phyloP scores from a whole-genome alignment of 2,797 vertebrate genomes.

The Hafferia zeledoni region DNA sequence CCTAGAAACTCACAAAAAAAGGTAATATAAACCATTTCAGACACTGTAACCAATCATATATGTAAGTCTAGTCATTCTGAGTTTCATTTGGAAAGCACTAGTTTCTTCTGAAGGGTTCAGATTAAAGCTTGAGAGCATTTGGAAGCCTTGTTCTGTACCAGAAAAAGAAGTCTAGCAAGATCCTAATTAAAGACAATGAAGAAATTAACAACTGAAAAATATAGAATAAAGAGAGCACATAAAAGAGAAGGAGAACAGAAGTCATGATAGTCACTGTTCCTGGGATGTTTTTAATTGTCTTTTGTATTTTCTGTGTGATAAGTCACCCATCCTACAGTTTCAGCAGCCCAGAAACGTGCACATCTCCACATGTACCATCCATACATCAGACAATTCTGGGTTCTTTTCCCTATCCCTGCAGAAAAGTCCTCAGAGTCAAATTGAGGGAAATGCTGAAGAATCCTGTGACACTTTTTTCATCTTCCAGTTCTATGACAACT shows the following conservation, averaged over 20 bases:
- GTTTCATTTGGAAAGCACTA: neutral
- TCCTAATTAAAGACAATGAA: neutral
- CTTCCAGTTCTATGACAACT: neutral
- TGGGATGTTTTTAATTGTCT: neutral
- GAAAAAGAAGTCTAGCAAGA: neutral
- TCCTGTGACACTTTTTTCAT: neutral
- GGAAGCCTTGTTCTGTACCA: neutral
- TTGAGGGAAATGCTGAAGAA: neutral
- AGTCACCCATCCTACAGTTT: neutral
- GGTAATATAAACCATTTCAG: neutral
- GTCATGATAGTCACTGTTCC: neutral
- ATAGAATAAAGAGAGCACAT: neutral
- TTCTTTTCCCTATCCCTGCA: neutral
- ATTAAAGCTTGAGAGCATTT: neutral
- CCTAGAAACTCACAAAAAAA: neutral
- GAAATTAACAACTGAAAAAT: neutral
- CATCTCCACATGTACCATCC: neutral
- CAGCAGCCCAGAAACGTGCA: neutral
- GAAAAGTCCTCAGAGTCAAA: neutral
- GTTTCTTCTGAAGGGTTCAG: neutral
- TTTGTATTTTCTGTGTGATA: neutral
- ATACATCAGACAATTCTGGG: neutral
- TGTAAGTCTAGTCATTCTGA: neutral
- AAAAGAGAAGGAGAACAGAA: neutral
- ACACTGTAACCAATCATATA: neutral